phyloP scores from a whole-genome alignment of 2,888 invertebrate species.

The Agrotis ipsilon region DNA sequence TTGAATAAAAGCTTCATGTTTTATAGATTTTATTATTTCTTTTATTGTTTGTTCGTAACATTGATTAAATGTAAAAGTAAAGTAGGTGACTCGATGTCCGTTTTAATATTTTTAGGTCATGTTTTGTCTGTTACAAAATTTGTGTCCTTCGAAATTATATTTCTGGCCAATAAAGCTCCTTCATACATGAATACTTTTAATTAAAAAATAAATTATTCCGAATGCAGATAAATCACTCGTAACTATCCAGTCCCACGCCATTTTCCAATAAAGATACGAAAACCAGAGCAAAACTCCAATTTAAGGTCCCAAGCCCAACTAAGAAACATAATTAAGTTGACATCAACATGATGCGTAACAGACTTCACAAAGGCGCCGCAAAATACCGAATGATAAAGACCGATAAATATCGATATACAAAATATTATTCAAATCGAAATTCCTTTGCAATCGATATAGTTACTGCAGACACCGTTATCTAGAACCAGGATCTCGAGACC shows the following conservation, averaged over 20 bases:
- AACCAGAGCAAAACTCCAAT: background rate
- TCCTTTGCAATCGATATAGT: slow-evolving; percentile 60
- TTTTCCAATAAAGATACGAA: slow-evolving; percentile 8
- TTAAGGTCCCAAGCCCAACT: background rate
- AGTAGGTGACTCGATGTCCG: slow-evolving; percentile 18
- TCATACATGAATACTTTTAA: too few species aligned
- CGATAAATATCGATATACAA: slow-evolving; percentile 49
- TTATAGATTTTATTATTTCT: slow-evolving; percentile 29
- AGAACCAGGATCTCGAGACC: slow-evolving; percentile 67
- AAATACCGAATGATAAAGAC: slow-evolving; percentile 38
- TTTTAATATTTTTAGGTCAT: slow-evolving; percentile 23
- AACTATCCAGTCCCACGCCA: background rate
- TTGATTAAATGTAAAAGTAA: background rate
- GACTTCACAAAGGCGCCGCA: slow-evolving; percentile 61
- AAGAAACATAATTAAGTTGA: slow-evolving; percentile 36
- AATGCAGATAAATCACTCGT: background rate
- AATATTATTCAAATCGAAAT: slow-evolving; percentile 63
- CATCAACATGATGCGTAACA: slow-evolving; percentile 41
- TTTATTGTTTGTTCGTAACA: slow-evolving; percentile 10
- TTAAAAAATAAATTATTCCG: background rate
- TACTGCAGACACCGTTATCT: slow-evolving; percentile 64
- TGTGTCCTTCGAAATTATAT: background rate
- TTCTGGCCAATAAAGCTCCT: background rate
- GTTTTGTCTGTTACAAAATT: background rate
- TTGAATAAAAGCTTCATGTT: slow-evolving; percentile 21